Percentiles rank a stretch among this genome's conserved stretches.
Conservation (phyloP, 1,140 invertebrate species). For the Platyscapa corneri region DNA sequence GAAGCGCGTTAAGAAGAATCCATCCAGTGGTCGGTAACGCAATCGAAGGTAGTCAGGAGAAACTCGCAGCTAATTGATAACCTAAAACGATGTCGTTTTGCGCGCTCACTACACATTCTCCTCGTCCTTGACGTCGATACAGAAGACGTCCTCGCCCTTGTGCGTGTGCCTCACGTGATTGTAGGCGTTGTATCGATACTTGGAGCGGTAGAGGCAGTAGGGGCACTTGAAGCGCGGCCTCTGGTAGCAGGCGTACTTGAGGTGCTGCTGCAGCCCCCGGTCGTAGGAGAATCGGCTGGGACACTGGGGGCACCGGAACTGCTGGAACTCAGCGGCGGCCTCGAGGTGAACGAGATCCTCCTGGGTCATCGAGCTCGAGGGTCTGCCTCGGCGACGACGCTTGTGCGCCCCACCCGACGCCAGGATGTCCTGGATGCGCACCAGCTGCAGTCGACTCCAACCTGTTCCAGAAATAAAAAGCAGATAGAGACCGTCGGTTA, state of each 20-base stretch:
- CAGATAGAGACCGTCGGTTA: background rate
- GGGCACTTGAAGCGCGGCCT: slow-evolving; percentile 28
- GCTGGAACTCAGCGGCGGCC: background rate
- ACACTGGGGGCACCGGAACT: slow-evolving; percentile 17
- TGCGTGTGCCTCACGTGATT: slow-evolving; percentile 61
- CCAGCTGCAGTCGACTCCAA: background rate
- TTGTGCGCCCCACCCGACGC: background rate
- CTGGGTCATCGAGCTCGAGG: background rate
- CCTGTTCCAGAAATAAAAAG: background rate
- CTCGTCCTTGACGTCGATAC: slow-evolving; percentile 9
- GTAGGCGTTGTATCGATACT: slow-evolving; percentile 62
- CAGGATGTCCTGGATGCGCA: background rate
- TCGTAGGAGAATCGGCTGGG: slow-evolving; percentile 17
- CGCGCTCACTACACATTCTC: background rate
- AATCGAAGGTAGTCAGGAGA: too few species aligned
- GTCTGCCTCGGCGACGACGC: background rate
- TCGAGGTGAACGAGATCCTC: background rate
- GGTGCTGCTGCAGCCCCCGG: slow-evolving; percentile 34
- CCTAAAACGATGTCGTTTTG: background rate
- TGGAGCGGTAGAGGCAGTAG: slow-evolving; percentile 53
- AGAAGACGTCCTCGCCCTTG: slow-evolving; percentile 43
- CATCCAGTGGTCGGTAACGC: too few species aligned
- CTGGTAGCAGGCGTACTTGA: slow-evolving; percentile 24
- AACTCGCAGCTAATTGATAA: too few species aligned
- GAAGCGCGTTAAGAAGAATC: too few species aligned